Percentiles rank a stretch among this genome's conserved stretches.
These are phyloP conservation scores for Lagodon rhomboides DNA, from an alignment of 2,797 vertebrate genomes.

Conservation along the genomic window DNA sequence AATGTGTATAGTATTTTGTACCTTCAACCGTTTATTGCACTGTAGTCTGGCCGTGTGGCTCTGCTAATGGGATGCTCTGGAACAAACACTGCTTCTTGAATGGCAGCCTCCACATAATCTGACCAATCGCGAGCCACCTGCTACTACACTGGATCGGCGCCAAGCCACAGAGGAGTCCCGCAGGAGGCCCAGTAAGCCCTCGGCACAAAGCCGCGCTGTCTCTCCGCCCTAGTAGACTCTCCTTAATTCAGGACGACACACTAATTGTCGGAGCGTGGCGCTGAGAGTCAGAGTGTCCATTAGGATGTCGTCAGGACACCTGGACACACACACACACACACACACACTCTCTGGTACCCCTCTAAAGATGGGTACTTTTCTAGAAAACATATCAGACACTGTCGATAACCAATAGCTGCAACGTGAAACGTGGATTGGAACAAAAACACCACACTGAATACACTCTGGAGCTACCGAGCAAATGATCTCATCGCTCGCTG, in stretches of 20 bases:
- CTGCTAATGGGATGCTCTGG: slow-evolving; percentile 4
- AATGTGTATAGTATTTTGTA: neutral
- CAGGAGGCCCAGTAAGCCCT: slow-evolving; percentile 9
- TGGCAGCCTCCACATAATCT: neutral
- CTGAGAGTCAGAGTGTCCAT: too few species aligned
- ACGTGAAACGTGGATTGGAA: too few species aligned
- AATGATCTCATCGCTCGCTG: neutral
- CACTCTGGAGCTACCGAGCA: neutral
- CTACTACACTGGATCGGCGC: slow-evolving; percentile 5
- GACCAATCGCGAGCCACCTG: slow-evolving; percentile 7
- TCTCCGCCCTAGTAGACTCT: neutral
- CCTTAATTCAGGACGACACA: too few species aligned
- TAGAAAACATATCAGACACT: too few species aligned
- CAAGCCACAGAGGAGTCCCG: neutral
- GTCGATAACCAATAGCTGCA: neutral
- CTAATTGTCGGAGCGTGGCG: too few species aligned
- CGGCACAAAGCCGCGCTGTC: slow-evolving; percentile 2
- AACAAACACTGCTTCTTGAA: slow-evolving; percentile 16
- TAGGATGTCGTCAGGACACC: too few species aligned
- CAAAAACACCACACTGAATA: neutral
- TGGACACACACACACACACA: too few species aligned
- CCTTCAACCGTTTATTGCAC: neutral
- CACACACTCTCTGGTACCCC: too few species aligned
- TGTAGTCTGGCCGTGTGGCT: slow-evolving; percentile 8
- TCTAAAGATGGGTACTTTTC: too few species aligned